These are phyloP conservation scores for Campoplex capitator DNA, from an alignment of 2,888 invertebrate genomes.

Conservation along the genomic window DNA sequence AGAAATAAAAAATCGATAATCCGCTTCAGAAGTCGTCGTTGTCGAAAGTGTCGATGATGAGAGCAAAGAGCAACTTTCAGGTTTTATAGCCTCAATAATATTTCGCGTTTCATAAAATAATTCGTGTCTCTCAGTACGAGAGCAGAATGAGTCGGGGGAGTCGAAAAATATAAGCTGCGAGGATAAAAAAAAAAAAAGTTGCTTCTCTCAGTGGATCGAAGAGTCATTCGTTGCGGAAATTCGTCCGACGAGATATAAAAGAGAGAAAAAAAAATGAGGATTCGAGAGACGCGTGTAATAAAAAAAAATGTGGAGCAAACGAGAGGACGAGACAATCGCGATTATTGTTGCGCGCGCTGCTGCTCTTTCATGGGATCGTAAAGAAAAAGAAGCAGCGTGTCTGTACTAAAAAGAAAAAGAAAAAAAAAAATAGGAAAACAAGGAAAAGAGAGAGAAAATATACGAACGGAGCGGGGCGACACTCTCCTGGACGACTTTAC, in stretches of 20 bases:
- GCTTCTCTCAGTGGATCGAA: background rate
- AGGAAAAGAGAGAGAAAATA: background rate
- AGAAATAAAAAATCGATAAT: background rate
- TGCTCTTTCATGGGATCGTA: background rate
- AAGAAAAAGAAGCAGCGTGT: background rate
- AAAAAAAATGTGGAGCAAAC: constrained; percentile 1
- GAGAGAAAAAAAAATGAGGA: constrained; percentile 23
- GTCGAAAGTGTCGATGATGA: no score
- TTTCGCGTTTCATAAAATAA: no score
- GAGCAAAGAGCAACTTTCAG: no score
- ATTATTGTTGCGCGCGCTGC: background rate
- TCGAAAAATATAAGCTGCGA: background rate
- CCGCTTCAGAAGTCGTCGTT: no score
- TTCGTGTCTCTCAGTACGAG: no score
- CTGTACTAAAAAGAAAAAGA: background rate
- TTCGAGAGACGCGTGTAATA: background rate
- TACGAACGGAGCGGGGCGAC: background rate
- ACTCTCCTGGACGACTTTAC: background rate
- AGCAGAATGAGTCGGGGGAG: background rate
- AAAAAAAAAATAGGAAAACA: background rate
- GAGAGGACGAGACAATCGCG: background rate
- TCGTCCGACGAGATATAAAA: constrained; percentile 45
- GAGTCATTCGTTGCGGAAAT: background rate
- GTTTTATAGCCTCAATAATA: no score
- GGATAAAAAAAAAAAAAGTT: background rate